Conservation (phyloP, 2,888 invertebrate species). For the Cecidostiba fungosa region DNA sequence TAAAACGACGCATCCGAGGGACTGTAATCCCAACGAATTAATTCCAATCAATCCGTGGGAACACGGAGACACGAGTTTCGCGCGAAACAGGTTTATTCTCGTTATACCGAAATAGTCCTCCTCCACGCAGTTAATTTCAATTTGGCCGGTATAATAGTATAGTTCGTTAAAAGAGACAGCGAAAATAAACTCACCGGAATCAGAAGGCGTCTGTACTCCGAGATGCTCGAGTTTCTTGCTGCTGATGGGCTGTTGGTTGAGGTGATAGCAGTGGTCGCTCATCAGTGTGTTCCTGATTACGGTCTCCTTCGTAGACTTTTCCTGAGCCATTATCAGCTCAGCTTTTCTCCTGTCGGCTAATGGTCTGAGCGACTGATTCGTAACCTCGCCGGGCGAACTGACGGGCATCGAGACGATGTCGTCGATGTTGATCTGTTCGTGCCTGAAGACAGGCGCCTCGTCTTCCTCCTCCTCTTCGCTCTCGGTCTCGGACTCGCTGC, state of each 20-base stretch:
- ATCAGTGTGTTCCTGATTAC: conserved; percentile 72
- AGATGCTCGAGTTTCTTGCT: conserved; percentile 84
- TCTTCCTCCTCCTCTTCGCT: conserved; percentile 69
- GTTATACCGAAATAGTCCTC: neutral
- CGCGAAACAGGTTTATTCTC: neutral
- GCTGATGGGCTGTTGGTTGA: conserved; percentile 77
- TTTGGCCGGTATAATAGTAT: neutral
- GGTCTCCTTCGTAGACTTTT: conserved; percentile 67
- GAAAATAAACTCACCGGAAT: conserved; percentile 87
- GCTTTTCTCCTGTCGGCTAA: conserved; percentile 61
- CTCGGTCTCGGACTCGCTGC: conserved; percentile 74
- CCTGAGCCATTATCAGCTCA: conserved; percentile 50
- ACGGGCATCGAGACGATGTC: conserved; percentile 73
- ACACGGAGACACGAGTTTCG: neutral
- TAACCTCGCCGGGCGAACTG: conserved; percentile 71
- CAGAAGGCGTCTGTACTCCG: conserved; percentile 93
- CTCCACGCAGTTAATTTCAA: neutral
- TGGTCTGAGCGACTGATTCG: conserved; percentile 69
- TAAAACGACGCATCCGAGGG: too few relatives aligned
- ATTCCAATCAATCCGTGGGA: neutral
- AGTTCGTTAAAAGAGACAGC: neutral
- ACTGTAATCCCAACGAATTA: too few relatives aligned
- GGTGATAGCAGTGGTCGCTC: conserved; percentile 86
- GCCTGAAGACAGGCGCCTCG: conserved; percentile 72
- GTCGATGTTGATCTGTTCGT: conserved; percentile 75